Evolutionary conservation across 2,113 vertebrate species (phyloP).

Genomic region (Dryoscopus gambensis): DNA sequence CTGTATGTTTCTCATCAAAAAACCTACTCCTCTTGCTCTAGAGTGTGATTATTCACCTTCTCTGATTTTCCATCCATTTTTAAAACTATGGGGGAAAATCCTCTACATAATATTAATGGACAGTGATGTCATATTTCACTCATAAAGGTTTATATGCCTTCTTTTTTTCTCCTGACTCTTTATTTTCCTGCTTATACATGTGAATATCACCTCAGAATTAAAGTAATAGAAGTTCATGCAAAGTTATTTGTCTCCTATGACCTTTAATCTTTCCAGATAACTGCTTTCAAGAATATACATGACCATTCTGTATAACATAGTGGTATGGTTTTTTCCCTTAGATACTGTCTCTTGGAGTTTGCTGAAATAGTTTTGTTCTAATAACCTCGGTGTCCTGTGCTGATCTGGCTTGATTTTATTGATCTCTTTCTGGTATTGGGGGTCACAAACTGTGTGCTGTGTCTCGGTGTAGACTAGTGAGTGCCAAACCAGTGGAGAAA

Average conservation of each 20-base stretch:
- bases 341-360: background rate
- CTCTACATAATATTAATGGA: background rate
- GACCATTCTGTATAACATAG: background rate
- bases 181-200: background rate
- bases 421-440: background rate
- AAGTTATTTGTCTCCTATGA: background rate
- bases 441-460: background rate
- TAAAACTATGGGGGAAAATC: background rate
- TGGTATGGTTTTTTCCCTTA: accelerated
- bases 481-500: background rate
- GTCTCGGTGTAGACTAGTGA: background rate
- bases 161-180: background rate
- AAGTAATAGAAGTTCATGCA: background rate
- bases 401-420: background rate
- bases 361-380: background rate
- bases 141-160: background rate
- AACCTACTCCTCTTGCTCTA: background rate
- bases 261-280: background rate
- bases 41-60: background rate
- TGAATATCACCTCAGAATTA: background rate
- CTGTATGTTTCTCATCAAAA: background rate
- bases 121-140: background rate
- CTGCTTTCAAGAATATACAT: background rate
- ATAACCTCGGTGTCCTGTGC: background rate
- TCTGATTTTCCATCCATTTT: background rate